Base-by-base conservation (phyloP, 2,113 vertebrate species). In the Callipepla californica region DNA sequence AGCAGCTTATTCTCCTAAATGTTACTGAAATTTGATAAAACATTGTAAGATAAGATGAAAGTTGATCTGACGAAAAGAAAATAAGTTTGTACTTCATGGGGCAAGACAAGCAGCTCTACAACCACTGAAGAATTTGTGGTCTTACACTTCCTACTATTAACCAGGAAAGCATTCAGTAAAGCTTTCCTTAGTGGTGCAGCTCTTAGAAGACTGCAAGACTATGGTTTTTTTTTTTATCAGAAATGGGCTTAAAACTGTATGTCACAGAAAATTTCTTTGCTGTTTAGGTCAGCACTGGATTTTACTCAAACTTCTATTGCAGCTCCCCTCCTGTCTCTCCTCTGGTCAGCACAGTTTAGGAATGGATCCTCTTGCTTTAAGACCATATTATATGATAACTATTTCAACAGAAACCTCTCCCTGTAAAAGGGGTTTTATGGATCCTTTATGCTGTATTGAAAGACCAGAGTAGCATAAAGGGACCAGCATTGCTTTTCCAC, bases 381-480 rank as follows among this genome's bases (percentile, higher is more conserved):
- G 19, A 72, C 19, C 22, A 81, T 72, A 18, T 19, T 81, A 55
- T 81, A 26, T 75, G n/a, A 32, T 50, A 72, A 42, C 22, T 61
- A 0, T 21, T 77, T 13, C 57, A 81, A 48, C 6, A 90, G 57
- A 95, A 92, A 67, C 18, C 16, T 84, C 47, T 36, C 30, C 23
- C 62, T 61, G 26, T 53, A 89, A 87, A 86, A 73, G 62, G 58
- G 69, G 23, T 72, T 73, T 88, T 78, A 94, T 45, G 96, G 95
- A 96, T 94, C 96, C 96, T 94, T 96, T 96, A 95, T 96, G 95
- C 95, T 96, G 91, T 94, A 53, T 96, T 96, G 79, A 95, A 92
- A 95, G 90, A 80, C 95, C 95, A 96, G 95, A 94, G 94, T 96
- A 95, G 95, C 94, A 96, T 96, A 96, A 95, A 96, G 94, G 91